Conservation (phyloP, 64 coral and sea anemone species). For the Dendronephthya gigantea region DNA sequence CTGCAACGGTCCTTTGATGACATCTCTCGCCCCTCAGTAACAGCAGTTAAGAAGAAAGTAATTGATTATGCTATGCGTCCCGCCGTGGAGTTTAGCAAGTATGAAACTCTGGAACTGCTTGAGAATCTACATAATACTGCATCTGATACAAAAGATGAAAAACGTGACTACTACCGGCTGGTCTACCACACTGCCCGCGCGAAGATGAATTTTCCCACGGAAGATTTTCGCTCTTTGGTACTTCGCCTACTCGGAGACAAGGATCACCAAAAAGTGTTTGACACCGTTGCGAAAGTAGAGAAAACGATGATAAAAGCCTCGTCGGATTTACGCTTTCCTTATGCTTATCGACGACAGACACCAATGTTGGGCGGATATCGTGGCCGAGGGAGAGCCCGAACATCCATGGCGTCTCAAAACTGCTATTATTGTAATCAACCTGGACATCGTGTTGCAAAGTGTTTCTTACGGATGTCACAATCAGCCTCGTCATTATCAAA, state of each 20-base stretch:
- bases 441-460: neutral
- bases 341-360: neutral
- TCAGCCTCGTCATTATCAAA: no score
- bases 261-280: neutral
- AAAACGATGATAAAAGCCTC: neutral
- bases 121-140: neutral
- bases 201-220: neutral
- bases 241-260: neutral
- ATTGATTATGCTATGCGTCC: neutral
- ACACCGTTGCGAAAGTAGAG: neutral
- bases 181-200: neutral
- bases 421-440: conserved; percentile 4
- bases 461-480: neutral
- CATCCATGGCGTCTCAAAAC: neutral
- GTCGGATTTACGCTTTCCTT: no score
- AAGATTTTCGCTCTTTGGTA: neutral
- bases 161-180: neutral
- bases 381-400: no score
- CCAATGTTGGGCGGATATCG: neutral
- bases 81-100: neutral
- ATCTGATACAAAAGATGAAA: neutral
- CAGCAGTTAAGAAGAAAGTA: neutral
- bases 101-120: neutral
- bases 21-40: neutral
- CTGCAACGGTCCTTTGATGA: neutral